Conservation (phyloP, 2,113 vertebrate species). For the Pachyramphus minor region DNA sequence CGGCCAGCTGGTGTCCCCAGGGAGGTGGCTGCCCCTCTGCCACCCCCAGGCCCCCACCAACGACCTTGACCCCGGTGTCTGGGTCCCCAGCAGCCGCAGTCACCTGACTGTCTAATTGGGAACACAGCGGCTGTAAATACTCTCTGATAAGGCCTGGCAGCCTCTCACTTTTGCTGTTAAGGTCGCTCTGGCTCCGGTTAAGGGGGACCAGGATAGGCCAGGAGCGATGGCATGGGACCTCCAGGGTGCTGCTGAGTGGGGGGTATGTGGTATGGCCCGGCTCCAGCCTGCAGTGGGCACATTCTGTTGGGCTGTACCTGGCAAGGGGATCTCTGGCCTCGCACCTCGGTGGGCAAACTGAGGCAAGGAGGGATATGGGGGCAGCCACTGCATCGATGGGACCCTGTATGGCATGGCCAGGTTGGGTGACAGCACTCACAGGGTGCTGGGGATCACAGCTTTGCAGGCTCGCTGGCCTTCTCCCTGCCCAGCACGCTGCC, state of each 20-base stretch:
- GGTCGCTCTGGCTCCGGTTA: constrained; percentile 43
- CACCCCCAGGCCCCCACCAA: neutral
- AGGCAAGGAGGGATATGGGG: neutral
- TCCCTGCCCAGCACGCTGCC: neutral
- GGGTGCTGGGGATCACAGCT: neutral
- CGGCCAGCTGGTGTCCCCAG: neutral
- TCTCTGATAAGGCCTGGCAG: constrained; percentile 70
- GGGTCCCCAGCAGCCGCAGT: constrained; percentile 66
- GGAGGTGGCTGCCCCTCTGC: neutral
- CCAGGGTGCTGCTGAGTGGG: neutral
- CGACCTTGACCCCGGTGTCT: constrained; percentile 60
- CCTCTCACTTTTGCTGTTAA: constrained; percentile 60
- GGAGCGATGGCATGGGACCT: neutral
- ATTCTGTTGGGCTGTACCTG: neutral
- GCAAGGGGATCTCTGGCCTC: rapidly evolving
- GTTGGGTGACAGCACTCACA: neutral
- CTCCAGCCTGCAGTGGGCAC: rapidly evolving
- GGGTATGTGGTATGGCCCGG: rapidly evolving
- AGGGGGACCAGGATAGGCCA: neutral
- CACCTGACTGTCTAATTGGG: constrained; percentile 71
- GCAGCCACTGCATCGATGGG: rapidly evolving
- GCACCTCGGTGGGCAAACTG: neutral
- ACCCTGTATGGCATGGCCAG: neutral
- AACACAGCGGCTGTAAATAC: constrained; percentile 71
- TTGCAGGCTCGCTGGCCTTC: neutral